phyloP scores from a whole-genome alignment of 2,113 vertebrate genomes.

The Chiloscyllium plagiosum region DNA sequence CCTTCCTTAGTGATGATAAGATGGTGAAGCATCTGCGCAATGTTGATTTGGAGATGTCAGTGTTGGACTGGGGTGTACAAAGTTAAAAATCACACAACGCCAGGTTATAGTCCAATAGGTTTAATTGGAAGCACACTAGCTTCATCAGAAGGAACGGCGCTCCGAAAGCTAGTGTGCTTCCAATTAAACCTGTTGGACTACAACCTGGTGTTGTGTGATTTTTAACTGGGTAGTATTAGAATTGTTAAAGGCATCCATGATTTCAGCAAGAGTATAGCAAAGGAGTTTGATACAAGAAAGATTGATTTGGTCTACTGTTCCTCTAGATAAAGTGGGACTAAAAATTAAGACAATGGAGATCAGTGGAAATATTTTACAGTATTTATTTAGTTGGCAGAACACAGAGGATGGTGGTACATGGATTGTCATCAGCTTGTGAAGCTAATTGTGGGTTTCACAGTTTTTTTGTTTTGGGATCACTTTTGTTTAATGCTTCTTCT shows the following conservation, averaged over 20 bases:
- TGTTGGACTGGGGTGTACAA: too few relatives aligned
- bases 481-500: not conserved
- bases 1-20: not conserved
- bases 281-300: not conserved
- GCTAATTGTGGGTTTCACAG: not conserved
- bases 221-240: not conserved
- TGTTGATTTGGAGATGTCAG: too few relatives aligned
- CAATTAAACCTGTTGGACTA: too few relatives aligned
- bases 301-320: not conserved
- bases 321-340: not conserved
- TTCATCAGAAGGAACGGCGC: too few relatives aligned
- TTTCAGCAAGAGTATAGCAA: not conserved
- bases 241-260: not conserved
- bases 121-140: too few relatives aligned
- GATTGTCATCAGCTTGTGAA: not conserved
- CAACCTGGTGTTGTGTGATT: too few relatives aligned
- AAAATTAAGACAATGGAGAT: not conserved
- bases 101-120: too few relatives aligned
- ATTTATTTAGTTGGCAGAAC: not conserved
- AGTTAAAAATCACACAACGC: too few relatives aligned
- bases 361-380: not conserved
- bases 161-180: too few relatives aligned
- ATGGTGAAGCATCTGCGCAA: not conserved
- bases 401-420: not conserved
- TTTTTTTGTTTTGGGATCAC: not conserved